Evolutionary conservation across 2,888 invertebrate genomes (phyloP), one percentile per base, ranked within the genome.

Genomic region (Panzeria rudis): DNA sequence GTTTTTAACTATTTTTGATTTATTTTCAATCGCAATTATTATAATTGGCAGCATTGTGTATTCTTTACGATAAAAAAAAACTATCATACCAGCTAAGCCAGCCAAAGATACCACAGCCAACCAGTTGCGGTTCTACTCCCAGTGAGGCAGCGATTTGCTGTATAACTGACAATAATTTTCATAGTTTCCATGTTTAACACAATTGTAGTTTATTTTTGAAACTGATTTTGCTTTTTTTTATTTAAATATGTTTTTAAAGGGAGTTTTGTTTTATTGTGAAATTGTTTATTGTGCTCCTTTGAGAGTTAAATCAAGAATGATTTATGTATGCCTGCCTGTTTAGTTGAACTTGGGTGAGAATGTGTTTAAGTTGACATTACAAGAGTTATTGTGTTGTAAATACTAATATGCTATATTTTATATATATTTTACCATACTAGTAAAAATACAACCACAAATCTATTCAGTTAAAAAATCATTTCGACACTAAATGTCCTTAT

Each of bases 31-130:
- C 59, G 62, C 68, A 54, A 61, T 83, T 73, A 80, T 84, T 86
- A 84, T 86, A 86, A 86, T 86, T 86, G 86, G 76, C 81, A 82
- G 73, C 68, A 75, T 83, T 83, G 77, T 83, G 20, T 75, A 62
- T 79, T 79, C 29, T 62, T 78, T 62, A 69, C 64, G 64, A 62
- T 4, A 82, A 82, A 68, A 76, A 68, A 32, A 69, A 73, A 25
- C 52, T 20, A 61, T 35, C 17, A 56, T 6, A 50, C 17, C 69
- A 77, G 29, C 54, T 17, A 47, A 68, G 13, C 68, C 8, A n/a
- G 6, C 7, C 9, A 50, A 15, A 4, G 8, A 15, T 11, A 15
- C 6, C 54, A 4, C 5, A 52, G 23, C 56, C 41, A 72, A 54
- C n/a, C 29, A 71, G 20, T 50, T 32, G 59, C 25, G 3, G 20